Percentiles rank a stretch among this genome's conserved stretches.
Conservation (phyloP, 2,113 vertebrate species). For the Polypterus bichir region DNA sequence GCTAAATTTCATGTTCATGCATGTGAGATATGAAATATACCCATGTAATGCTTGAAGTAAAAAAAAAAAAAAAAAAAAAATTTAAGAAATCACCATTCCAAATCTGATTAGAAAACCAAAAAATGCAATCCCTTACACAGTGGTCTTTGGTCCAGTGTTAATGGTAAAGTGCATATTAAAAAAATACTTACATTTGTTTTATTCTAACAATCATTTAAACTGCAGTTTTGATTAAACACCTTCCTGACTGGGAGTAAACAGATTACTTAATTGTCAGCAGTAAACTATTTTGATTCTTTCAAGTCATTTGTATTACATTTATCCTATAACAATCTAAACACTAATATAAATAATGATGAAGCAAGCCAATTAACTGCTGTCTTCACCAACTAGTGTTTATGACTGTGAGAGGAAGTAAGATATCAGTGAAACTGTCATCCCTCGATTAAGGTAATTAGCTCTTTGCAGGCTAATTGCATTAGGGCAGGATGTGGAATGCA, state of each 20-base stretch:
- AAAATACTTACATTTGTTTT: too few species aligned
- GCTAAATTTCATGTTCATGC: too few species aligned
- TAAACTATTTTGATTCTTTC: constrained; percentile 2
- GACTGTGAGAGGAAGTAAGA: constrained; percentile 57
- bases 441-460: constrained; percentile 61
- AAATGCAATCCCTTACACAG: too few species aligned
- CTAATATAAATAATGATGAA: constrained; percentile 51
- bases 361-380: constrained; percentile 46
- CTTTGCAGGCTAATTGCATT: constrained; percentile 58
- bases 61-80: too few species aligned
- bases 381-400: constrained; percentile 55
- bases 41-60: too few species aligned
- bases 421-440: constrained; percentile 55
- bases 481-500: constrained; percentile 59
- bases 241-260: constrained; percentile 28
- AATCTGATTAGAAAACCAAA: too few species aligned
- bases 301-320: not conserved
- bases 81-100: too few species aligned
- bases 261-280: constrained; percentile 1
- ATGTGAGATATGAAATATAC: too few species aligned
- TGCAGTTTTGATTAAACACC: not conserved
- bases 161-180: too few species aligned
- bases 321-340: constrained; percentile 40
- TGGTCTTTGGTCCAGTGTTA: too few species aligned
- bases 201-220: not conserved